Conservation (phyloP, 2,888 invertebrate genomes). For the Bombylius major region DNA sequence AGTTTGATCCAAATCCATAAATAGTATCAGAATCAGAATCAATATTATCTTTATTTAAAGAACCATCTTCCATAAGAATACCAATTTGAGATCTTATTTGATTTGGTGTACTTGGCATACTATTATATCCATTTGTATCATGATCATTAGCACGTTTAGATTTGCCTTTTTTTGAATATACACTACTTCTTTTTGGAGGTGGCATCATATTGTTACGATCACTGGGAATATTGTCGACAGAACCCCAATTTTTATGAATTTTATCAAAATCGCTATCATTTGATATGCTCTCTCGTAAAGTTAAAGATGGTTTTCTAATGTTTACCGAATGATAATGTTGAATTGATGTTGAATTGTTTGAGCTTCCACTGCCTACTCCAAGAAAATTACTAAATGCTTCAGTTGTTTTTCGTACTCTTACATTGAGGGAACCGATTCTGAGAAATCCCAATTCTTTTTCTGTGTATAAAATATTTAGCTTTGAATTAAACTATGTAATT, state of each 20-base stretch:
- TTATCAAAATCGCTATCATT: conserved; percentile 44
- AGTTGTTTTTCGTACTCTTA: conserved; percentile 82
- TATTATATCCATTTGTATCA: conserved; percentile 41
- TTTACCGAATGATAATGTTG: conserved; percentile 32
- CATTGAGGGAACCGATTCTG: conserved; percentile 83
- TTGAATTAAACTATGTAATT: too few species aligned
- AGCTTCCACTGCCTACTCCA: conserved; percentile 53
- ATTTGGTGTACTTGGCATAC: conserved; percentile 58
- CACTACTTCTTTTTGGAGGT: conserved; percentile 55
- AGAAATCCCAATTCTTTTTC: conserved; percentile 84
- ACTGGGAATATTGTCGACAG: conserved; percentile 74
- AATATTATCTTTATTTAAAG: conserved; percentile 25
- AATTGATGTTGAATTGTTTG: conserved; percentile 27
- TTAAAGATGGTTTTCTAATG: too few species aligned
- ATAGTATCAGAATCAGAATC: conserved; percentile 83
- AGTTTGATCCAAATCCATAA: conserved; percentile 70
- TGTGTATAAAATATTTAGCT: conserved; percentile 31
- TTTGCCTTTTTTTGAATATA: conserved; percentile 48
- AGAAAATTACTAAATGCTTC: conserved; percentile 85
- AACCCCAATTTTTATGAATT: conserved; percentile 79
- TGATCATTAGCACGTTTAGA: conserved; percentile 45
- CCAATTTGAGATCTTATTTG: conserved; percentile 38
- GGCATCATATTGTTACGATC: conserved; percentile 48
- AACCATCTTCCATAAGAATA: conserved; percentile 13
- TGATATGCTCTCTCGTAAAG: conserved; percentile 25